Percentiles rank a stretch among this genome's conserved stretches.
Conservation (phyloP, 2,797 vertebrate species). For the Lindbergichthys nudifrons region DNA sequence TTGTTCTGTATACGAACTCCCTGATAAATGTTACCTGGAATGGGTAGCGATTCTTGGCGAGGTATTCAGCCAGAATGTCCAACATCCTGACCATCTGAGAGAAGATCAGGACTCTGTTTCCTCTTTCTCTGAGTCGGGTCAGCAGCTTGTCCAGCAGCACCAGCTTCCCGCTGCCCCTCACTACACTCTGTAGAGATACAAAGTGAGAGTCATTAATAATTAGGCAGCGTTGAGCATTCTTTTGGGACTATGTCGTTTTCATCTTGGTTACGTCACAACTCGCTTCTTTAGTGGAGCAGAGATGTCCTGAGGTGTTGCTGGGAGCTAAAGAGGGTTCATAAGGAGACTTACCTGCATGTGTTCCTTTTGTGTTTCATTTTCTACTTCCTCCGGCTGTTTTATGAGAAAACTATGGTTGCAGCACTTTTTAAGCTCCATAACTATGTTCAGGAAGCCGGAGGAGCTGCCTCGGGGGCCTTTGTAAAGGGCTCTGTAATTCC, state of each 20-base stretch:
- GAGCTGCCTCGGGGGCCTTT: slow-evolving; percentile 96
- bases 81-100: slow-evolving; percentile 99
- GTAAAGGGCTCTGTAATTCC: slow-evolving; percentile 96
- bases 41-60: slow-evolving; percentile 93
- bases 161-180: slow-evolving; percentile 96
- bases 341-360: slow-evolving; percentile 85
- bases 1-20: too few species aligned
- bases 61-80: slow-evolving; percentile 97
- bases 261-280: slow-evolving; percentile 13
- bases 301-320: slow-evolving; percentile 43
- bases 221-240: background rate
- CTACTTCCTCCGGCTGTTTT: slow-evolving; percentile 90
- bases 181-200: slow-evolving; percentile 82
- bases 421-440: slow-evolving; percentile 99
- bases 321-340: slow-evolving; percentile 28
- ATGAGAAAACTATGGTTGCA: slow-evolving; percentile 98
- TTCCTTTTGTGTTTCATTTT: slow-evolving; percentile 87
- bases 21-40: slow-evolving; percentile 89
- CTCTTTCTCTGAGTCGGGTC: slow-evolving; percentile 92
- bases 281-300: slow-evolving; percentile 5
- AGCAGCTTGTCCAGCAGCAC: slow-evolving; percentile 97
- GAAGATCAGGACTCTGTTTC: slow-evolving; percentile 98
- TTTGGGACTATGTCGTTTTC: background rate
- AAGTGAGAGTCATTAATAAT: background rate
- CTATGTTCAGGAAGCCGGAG: slow-evolving; percentile 97